These are phyloP conservation scores for Leptopilina drosophilae DNA, from an alignment of 2,888 invertebrate species.

Conservation along the genomic window DNA sequence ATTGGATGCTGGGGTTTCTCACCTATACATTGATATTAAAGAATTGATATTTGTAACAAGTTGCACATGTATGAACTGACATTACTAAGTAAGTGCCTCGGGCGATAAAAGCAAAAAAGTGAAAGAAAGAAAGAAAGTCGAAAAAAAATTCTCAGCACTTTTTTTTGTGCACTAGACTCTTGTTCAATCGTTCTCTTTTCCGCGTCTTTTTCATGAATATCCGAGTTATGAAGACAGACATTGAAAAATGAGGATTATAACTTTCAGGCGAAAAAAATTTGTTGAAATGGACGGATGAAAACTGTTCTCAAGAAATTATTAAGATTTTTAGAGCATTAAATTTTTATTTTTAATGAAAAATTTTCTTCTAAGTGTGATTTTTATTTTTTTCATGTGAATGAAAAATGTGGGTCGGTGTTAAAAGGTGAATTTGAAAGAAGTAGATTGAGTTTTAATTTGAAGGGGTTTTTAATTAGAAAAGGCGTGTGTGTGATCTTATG, in stretches of 20 bases:
- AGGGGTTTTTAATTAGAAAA: too few species aligned
- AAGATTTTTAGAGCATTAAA: background rate
- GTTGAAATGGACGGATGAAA: background rate
- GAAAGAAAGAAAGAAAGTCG: background rate
- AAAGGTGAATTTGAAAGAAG: too few species aligned
- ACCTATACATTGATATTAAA: background rate
- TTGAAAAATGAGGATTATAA: conserved; percentile 36
- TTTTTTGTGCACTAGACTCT: background rate
- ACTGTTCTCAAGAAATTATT: conserved; percentile 10
- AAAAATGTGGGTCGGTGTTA: too few species aligned
- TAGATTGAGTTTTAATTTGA: too few species aligned
- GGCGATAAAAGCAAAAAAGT: background rate
- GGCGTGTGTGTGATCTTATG: too few species aligned
- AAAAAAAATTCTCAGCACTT: conserved; percentile 25
- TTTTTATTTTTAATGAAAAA: background rate
- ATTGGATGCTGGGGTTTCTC: conserved; percentile 3
- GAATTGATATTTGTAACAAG: conserved; percentile 24
- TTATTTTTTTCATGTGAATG: too few species aligned
- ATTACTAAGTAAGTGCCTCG: conserved; percentile 9
- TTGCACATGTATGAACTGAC: conserved; percentile 4
- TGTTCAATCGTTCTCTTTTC: conserved; percentile 21
- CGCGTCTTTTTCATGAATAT: conserved; percentile 31
- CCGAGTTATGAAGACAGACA: conserved; percentile 22
- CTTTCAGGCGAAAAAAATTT: conserved; percentile 9
- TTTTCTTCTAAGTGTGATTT: too few species aligned